Evolutionary conservation across 2,888 invertebrate genomes (phyloP).

Genomic region (Drosophila buzzatii): DNA sequence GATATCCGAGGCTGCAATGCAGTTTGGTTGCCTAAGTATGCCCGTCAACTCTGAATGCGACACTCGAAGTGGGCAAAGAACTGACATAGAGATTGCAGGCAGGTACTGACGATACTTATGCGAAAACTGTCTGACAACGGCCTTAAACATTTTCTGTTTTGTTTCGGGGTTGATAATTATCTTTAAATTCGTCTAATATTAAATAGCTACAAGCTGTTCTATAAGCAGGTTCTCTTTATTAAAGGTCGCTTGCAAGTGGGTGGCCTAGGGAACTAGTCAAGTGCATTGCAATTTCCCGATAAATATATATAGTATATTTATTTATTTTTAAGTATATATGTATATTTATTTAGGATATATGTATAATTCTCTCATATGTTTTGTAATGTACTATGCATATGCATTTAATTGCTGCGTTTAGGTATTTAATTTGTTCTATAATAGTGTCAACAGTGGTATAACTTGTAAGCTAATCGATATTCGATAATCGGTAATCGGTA

Average conservation of each 20-base stretch:
- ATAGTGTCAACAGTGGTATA: conserved; percentile 75
- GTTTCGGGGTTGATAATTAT: conserved; percentile 27
- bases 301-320: conserved; percentile 14
- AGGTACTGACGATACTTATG: conserved; percentile 33
- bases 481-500: conserved; percentile 42
- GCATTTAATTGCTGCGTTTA: conserved; percentile 50
- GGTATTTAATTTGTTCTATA: conserved; percentile 41
- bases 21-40: conserved; percentile 27
- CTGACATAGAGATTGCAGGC: conserved; percentile 22
- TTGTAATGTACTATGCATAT: conserved; percentile 35
- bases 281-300: conserved; percentile 26
- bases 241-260: conserved; percentile 61
- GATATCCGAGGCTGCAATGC: conserved; percentile 25
- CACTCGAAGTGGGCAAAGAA: conserved; percentile 6
- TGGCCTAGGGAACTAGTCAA: conserved; percentile 39
- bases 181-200: conserved; percentile 78
- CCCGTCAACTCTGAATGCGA: conserved; percentile 18
- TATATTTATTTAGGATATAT: conserved; percentile 40
- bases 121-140: conserved; percentile 36
- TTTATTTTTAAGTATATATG: conserved; percentile 33
- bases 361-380: conserved; percentile 39
- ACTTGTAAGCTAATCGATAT: conserved; percentile 56
- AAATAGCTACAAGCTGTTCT: conserved; percentile 62
- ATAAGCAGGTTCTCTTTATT: conserved; percentile 64
- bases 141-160: conserved; percentile 7